Conservation (phyloP, 1,140 invertebrate genomes). For the Dysdera silvatica region DNA sequence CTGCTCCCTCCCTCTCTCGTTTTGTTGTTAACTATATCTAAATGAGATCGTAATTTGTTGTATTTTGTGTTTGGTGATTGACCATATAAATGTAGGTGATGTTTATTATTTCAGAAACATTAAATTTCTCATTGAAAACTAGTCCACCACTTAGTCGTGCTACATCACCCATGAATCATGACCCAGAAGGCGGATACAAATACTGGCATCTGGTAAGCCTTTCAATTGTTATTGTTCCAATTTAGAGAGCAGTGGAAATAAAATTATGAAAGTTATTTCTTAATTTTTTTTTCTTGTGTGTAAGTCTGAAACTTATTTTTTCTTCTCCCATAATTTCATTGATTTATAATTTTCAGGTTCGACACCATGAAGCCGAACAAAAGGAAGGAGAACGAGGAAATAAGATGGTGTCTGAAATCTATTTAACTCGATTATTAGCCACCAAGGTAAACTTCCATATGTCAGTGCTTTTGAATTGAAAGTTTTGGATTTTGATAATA, state of each 20-base stretch:
- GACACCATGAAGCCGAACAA: conserved; percentile 82
- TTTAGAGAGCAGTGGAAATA: too few species aligned
- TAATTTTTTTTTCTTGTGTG: not conserved
- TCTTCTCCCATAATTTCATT: not conserved
- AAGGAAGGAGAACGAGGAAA: conserved; percentile 94
- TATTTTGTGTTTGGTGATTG: too few species aligned
- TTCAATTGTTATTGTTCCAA: not conserved
- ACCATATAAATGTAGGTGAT: too few species aligned
- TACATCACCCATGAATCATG: conserved; percentile 75
- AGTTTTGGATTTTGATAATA: not conserved
- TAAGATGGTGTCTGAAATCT: conserved; percentile 99
- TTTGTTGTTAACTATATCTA: too few species aligned
- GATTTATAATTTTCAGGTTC: conserved; percentile 13
- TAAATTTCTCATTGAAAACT: conserved; percentile 27
- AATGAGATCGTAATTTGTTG: too few species aligned
- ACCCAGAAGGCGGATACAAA: conserved; percentile 67
- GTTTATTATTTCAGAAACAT: conserved; percentile 24
- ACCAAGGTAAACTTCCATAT: conserved; percentile 60
- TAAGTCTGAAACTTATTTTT: not conserved
- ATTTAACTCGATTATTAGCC: conserved; percentile 90
- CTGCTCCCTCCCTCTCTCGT: too few species aligned
- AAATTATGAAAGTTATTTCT: too few species aligned
- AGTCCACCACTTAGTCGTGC: conserved; percentile 69
- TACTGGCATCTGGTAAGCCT: conserved; percentile 45
- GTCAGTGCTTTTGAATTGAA: not conserved